These are phyloP conservation scores for Metacarcinus magister DNA, from an alignment of 2,888 invertebrate genomes.

Conservation along the genomic window DNA sequence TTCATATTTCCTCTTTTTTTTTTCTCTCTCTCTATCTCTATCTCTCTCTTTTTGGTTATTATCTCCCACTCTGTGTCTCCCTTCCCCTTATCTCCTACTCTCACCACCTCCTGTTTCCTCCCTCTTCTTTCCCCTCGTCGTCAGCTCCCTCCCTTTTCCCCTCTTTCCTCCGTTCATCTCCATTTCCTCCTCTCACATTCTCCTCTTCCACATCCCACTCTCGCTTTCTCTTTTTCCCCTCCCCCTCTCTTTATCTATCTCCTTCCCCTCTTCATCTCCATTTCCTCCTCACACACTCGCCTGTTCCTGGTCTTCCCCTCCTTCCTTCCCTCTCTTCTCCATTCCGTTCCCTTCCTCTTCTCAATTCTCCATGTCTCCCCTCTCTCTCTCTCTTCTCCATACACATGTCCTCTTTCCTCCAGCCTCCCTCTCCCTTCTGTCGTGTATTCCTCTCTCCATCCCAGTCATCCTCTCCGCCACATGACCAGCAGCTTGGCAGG, in stretches of 20 bases:
- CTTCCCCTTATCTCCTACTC: neutral
- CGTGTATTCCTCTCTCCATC: neutral
- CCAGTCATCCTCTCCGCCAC: neutral
- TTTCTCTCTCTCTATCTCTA: neutral
- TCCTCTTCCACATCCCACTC: neutral
- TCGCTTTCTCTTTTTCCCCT: neutral
- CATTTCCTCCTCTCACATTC: neutral
- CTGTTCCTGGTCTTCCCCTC: neutral
- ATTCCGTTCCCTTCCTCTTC: neutral
- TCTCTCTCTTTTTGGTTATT: neutral
- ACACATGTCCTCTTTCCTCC: neutral
- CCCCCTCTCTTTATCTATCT: neutral
- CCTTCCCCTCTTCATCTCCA: neutral
- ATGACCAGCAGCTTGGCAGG: slow-evolving; percentile 13
- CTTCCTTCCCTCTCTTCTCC: neutral
- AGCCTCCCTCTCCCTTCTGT: neutral
- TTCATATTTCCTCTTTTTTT: neutral
- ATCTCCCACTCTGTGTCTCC: neutral
- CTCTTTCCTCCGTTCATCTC: neutral
- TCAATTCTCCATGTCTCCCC: neutral
- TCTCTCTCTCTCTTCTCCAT: neutral
- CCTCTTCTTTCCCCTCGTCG: neutral
- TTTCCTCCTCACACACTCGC: neutral
- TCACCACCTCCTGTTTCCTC: neutral
- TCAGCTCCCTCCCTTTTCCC: neutral